These are phyloP conservation scores for Saturnia pavonia DNA, from an alignment of 2,888 invertebrate species.

Conservation along the genomic window DNA sequence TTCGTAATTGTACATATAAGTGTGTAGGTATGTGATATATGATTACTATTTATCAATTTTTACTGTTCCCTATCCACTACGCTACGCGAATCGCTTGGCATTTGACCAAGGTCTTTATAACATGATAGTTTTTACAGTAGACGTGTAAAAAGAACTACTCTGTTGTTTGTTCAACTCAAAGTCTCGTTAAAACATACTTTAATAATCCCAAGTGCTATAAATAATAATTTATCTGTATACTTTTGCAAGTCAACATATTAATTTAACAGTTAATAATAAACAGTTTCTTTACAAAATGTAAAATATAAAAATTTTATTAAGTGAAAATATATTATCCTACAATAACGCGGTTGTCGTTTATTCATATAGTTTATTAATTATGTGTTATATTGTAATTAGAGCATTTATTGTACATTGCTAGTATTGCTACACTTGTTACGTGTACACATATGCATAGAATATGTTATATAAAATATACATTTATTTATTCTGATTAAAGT, in stretches of 20 bases:
- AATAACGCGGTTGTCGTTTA: background rate
- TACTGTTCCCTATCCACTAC: slow-evolving; percentile 9
- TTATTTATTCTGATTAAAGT: background rate
- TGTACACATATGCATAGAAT: background rate
- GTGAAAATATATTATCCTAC: background rate
- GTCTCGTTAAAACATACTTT: background rate
- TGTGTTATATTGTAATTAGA: background rate
- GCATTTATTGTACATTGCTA: background rate
- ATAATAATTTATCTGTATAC: background rate
- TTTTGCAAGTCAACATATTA: background rate
- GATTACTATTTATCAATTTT: slow-evolving; percentile 14
- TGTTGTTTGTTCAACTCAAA: background rate
- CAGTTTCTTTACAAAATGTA: background rate
- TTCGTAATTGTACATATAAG: slow-evolving; percentile 13
- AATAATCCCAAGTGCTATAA: background rate
- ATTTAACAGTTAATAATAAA: background rate
- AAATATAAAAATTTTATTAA: background rate
- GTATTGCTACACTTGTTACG: too few relatives aligned
- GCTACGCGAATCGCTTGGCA: slow-evolving; percentile 19
- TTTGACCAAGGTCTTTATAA: slow-evolving; percentile 20
- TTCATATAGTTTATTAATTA: background rate
- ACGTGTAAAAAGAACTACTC: background rate
- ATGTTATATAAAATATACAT: background rate
- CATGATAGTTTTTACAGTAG: slow-evolving; percentile 15
- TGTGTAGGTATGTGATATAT: slow-evolving; percentile 11